Percentiles rank a stretch among this genome's conserved stretches.
phyloP scores from a whole-genome alignment of 2,888 invertebrate species.

The Vanessa cardui region DNA sequence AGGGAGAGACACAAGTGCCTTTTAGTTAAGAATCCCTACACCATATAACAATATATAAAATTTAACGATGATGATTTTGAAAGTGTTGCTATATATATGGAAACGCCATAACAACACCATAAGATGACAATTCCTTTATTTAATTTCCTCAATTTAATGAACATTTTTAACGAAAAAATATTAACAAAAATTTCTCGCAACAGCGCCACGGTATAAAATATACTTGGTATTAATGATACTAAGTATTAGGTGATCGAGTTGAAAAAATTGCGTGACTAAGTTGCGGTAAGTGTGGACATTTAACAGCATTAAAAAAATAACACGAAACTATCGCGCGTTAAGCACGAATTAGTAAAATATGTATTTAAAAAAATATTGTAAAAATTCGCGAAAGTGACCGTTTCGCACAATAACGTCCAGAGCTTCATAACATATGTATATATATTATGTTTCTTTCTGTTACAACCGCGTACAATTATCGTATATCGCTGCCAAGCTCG shows the following conservation, averaged over 20 bases:
- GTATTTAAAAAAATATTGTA: constrained; percentile 2
- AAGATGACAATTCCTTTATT: no score
- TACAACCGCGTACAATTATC: background rate
- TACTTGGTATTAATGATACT: background rate
- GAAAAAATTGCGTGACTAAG: constrained; percentile 26
- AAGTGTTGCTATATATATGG: no score
- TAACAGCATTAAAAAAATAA: constrained; percentile 14
- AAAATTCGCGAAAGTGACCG: constrained; percentile 24
- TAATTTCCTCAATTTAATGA: no score
- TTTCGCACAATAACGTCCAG: constrained; percentile 19
- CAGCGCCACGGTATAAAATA: no score
- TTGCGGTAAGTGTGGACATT: constrained; percentile 16
- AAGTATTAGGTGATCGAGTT: constrained; percentile 10
- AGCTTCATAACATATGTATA: constrained; percentile 4
- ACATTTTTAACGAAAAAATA: no score
- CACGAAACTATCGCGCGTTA: constrained; percentile 17
- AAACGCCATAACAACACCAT: no score
- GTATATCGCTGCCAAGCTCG: no score
- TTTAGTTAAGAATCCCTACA: no score
- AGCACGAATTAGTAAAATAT: constrained; percentile 17
- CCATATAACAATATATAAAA: no score
- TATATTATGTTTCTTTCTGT: constrained; percentile 4
- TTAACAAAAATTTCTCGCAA: no score
- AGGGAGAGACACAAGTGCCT: no score
- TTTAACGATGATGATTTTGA: no score